These are phyloP conservation scores for Ptiloglossa arizonensis DNA, from an alignment of 1,140 invertebrate species.

Conservation along the genomic window DNA sequence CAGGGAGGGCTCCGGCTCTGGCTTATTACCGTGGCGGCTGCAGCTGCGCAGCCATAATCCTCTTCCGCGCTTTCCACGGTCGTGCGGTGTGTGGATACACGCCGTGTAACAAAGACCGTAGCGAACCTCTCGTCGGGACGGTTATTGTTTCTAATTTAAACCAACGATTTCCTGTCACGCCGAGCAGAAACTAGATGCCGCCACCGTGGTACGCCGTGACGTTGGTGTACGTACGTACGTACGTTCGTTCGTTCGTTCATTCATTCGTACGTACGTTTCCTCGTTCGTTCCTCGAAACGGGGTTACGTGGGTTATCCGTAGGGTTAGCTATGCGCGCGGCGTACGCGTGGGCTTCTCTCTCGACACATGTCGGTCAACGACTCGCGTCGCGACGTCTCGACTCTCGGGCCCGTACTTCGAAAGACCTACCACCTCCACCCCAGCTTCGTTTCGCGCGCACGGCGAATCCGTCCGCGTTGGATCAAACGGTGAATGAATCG, in stretches of 20 bases:
- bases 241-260: slow-evolving; percentile 38
- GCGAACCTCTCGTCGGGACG: slow-evolving; percentile 1
- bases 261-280: slow-evolving; percentile 44
- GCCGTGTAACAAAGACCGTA: slow-evolving; percentile 23
- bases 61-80: slow-evolving; percentile 28
- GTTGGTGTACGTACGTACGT: neutral
- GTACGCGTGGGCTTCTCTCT: slow-evolving; percentile 59
- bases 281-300: slow-evolving; percentile 35
- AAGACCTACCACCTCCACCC: too few species aligned
- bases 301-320: slow-evolving; percentile 60
- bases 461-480: slow-evolving; percentile 17
- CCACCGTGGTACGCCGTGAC: slow-evolving; percentile 6
- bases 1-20: too few species aligned
- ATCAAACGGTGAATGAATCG: slow-evolving; percentile 23
- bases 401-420: neutral
- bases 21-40: slow-evolving; percentile 67
- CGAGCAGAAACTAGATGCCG: slow-evolving; percentile 32
- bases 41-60: slow-evolving; percentile 71
- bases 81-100: neutral
- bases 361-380: slow-evolving; percentile 59
- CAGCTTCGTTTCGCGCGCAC: neutral
- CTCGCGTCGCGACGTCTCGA: neutral
- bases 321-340: slow-evolving; percentile 57
- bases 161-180: slow-evolving; percentile 68
- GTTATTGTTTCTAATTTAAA: slow-evolving; percentile 74